These are phyloP conservation scores for Psilanteris sp. DNA, from an alignment of 1,140 invertebrate species.

Conservation along the genomic window DNA sequence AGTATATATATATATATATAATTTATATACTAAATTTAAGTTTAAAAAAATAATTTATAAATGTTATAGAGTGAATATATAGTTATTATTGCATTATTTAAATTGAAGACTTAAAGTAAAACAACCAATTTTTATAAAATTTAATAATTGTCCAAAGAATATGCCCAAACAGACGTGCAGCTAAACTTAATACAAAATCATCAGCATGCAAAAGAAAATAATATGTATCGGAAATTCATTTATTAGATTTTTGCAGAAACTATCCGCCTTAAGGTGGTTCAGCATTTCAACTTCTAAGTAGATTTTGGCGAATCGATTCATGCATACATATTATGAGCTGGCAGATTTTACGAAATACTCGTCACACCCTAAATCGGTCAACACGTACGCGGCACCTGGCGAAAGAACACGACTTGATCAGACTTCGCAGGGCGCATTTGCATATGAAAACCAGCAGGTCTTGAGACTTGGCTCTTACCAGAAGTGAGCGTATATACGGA, in stretches of 20 bases:
- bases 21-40: too few relatives aligned
- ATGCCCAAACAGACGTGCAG: too few relatives aligned
- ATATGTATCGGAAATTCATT: constrained; percentile 6
- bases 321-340: constrained; percentile 45
- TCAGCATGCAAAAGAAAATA: too few relatives aligned
- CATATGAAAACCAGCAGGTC: constrained; percentile 78
- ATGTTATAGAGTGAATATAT: too few relatives aligned
- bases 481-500: constrained; percentile 66
- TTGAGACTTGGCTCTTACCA: constrained; percentile 74
- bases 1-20: too few relatives aligned
- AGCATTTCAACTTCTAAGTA: constrained; percentile 31
- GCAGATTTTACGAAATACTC: constrained; percentile 41
- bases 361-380: constrained; percentile 58
- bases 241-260: background rate
- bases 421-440: constrained; percentile 69
- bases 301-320: constrained; percentile 52
- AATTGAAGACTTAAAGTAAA: too few relatives aligned
- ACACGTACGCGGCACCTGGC: constrained; percentile 66
- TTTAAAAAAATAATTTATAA: too few relatives aligned
- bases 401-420: constrained; percentile 64
- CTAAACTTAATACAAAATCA: background rate
- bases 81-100: too few relatives aligned
- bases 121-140: too few relatives aligned
- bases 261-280: constrained; percentile 7
- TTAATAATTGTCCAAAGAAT: too few relatives aligned